These are phyloP conservation scores for Tubiluchus corallicola DNA, from an alignment of 2,888 invertebrate genomes.

Conservation along the genomic window DNA sequence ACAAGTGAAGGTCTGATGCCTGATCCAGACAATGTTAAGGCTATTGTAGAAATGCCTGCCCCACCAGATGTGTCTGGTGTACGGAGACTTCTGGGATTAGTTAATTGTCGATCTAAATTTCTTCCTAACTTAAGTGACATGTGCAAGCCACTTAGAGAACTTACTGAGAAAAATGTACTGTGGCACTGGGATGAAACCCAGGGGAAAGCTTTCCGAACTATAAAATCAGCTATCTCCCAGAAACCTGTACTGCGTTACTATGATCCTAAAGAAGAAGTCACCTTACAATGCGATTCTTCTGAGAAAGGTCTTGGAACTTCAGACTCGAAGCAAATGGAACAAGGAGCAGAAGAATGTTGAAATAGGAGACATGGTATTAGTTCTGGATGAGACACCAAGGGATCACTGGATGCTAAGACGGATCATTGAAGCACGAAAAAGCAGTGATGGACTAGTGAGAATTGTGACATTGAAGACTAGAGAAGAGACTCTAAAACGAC, in stretches of 20 bases:
- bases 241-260: slow-evolving; percentile 8
- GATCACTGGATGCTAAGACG: too few relatives aligned
- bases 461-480: too few relatives aligned
- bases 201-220: neutral
- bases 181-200: slow-evolving; percentile 6
- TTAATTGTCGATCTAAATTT: slow-evolving; percentile 6
- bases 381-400: too few relatives aligned
- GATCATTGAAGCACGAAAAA: too few relatives aligned
- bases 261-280: neutral
- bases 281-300: slow-evolving; percentile 7
- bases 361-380: too few relatives aligned
- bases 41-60: too few relatives aligned
- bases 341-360: too few relatives aligned
- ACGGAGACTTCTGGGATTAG: slow-evolving; percentile 12
- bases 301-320: too few relatives aligned
- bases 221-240: slow-evolving; percentile 6
- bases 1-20: slow-evolving; percentile 12
- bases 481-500: too few relatives aligned
- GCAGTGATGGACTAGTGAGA: too few relatives aligned
- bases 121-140: neutral
- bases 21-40: slow-evolving; percentile 13
- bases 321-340: too few relatives aligned
- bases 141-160: slow-evolving; percentile 4
- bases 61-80: too few relatives aligned
- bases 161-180: neutral